Percentiles rank a stretch among this genome's conserved stretches.
Evolutionary conservation across 2,888 invertebrate species (phyloP).

Genomic region (Hylaea fasciaria): DNA sequence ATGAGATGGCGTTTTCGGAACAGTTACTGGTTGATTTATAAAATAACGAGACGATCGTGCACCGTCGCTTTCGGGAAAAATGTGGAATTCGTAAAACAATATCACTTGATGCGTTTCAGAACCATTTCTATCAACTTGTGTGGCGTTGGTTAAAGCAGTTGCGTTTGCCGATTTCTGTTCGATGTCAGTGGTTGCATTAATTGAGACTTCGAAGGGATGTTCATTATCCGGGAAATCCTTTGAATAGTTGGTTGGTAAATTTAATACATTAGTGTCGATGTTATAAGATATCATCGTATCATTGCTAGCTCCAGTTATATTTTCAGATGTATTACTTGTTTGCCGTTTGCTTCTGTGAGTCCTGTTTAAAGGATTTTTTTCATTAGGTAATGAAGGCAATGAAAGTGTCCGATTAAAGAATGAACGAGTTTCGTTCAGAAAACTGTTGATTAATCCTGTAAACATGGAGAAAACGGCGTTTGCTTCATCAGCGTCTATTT

Average conservation of each 20-base stretch:
- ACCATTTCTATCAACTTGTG: constrained; percentile 27
- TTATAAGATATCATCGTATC: constrained; percentile 17
- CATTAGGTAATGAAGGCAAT: constrained; percentile 34
- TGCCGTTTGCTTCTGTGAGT: constrained; percentile 62
- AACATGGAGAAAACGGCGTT: constrained; percentile 59
- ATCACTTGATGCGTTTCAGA: constrained; percentile 54
- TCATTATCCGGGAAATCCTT: constrained; percentile 7
- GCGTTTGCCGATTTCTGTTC: constrained; percentile 1
- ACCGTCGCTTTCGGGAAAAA: constrained; percentile 47
- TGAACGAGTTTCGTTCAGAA: constrained; percentile 61
- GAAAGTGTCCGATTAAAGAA: constrained; percentile 57
- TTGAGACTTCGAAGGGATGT: background rate
- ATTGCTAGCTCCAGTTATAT: constrained; percentile 16
- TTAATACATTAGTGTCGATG: constrained; percentile 5
- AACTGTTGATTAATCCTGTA: constrained; percentile 53
- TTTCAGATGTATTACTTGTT: constrained; percentile 19
- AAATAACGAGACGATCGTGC: background rate
- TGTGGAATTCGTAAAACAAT: constrained; percentile 61
- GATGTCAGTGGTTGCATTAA: background rate
- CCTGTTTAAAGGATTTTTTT: constrained; percentile 46
- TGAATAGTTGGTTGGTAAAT: constrained; percentile 2
- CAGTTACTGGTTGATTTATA: constrained; percentile 26
- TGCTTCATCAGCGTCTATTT: constrained; percentile 61
- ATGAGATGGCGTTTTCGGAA: constrained; percentile 32
- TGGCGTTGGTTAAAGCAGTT: constrained; percentile 7